Evolutionary conservation across 2,113 vertebrate species (phyloP).

Genomic region (Jacana jacana): DNA sequence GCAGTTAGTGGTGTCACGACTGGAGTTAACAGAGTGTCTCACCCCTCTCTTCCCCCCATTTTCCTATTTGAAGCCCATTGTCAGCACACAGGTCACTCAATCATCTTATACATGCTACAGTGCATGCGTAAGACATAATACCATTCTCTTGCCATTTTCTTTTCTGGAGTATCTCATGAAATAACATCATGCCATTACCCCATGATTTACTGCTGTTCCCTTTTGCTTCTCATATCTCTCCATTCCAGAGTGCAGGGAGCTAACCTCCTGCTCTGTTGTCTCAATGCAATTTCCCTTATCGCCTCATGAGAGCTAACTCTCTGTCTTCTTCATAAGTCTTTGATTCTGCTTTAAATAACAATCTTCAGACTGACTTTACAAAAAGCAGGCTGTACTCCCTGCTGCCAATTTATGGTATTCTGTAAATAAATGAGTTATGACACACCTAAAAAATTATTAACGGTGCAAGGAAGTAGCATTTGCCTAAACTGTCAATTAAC

Average conservation of each 20-base stretch:
- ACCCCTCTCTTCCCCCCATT: background rate
- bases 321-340: background rate
- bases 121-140: background rate
- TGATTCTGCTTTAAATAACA: conserved; percentile 44
- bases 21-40: background rate
- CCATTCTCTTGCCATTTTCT: background rate
- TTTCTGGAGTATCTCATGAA: background rate
- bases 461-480: background rate
- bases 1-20: background rate
- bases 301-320: background rate
- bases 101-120: background rate
- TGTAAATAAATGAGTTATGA: background rate
- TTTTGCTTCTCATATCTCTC: conserved; percentile 1
- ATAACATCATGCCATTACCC: background rate
- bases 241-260: background rate
- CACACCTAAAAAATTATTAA: background rate
- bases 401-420: background rate
- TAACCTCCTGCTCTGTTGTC: conserved; percentile 20
- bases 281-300: conserved; percentile 45
- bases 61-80: background rate
- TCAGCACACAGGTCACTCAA: background rate
- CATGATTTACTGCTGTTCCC: background rate
- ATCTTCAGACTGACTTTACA: background rate
- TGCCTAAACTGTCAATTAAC: background rate
- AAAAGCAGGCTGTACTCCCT: background rate